Percentiles rank a stretch among this genome's conserved stretches.
Conservation (phyloP, 2,888 invertebrate species). For the Helobdella robusta region DNA sequence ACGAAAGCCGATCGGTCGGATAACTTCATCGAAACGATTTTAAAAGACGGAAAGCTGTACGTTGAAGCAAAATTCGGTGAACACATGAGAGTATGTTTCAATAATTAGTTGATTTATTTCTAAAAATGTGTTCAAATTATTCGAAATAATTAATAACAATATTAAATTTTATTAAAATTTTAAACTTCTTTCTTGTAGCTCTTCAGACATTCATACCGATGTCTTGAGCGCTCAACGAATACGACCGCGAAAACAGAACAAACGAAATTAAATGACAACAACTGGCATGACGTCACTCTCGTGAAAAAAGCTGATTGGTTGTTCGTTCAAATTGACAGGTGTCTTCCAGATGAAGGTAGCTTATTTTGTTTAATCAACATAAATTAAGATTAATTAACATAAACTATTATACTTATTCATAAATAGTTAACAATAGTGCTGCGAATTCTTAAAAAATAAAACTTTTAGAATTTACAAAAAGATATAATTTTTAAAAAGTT, state of each 20-base stretch:
- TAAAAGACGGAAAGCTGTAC: constrained; percentile 38
- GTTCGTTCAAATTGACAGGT: constrained; percentile 6
- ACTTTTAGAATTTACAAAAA: not conserved
- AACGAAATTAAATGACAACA: constrained; percentile 16
- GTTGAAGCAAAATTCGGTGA: constrained; percentile 29
- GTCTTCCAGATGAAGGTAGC: constrained; percentile 6
- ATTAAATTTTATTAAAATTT: not conserved
- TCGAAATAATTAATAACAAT: not conserved
- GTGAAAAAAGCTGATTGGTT: constrained; percentile 11
- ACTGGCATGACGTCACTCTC: constrained; percentile 9
- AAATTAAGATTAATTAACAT: too few relatives aligned
- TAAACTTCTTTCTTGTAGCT: not conserved
- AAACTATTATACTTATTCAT: too few relatives aligned
- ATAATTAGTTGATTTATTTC: not conserved
- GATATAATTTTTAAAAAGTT: not conserved
- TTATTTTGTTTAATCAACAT: too few relatives aligned
- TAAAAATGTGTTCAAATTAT: not conserved
- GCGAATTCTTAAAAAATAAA: too few relatives aligned
- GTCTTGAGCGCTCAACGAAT: not conserved
- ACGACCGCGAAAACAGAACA: not conserved
- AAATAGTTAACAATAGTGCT: too few relatives aligned
- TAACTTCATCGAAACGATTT: constrained; percentile 39
- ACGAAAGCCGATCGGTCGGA: constrained; percentile 36
- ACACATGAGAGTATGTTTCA: constrained; percentile 20
- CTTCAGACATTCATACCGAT: not conserved